Conservation (phyloP, 92 coral and sea anemone species). For the Desmophyllum pertusum region DNA sequence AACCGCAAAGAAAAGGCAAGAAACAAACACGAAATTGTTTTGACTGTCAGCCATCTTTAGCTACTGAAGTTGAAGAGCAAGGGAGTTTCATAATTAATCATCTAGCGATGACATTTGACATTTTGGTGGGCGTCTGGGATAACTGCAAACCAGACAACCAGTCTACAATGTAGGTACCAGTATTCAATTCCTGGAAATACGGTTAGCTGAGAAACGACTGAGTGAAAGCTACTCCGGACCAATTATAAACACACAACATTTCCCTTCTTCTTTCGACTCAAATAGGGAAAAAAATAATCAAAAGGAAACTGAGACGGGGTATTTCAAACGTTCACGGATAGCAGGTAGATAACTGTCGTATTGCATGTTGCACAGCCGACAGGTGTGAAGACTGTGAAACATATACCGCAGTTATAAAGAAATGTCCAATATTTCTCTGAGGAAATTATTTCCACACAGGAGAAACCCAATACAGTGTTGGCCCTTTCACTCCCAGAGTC, state of each 20-base stretch:
- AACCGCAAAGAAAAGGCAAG: constrained; percentile 2
- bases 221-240: neutral
- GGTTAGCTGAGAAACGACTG: neutral
- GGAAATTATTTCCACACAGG: neutral
- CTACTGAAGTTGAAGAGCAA: neutral
- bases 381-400: neutral
- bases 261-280: neutral
- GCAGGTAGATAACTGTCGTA: neutral
- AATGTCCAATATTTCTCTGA: neutral
- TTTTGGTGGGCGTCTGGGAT: neutral
- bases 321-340: neutral
- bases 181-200: neutral
- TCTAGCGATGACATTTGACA: neutral
- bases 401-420: neutral
- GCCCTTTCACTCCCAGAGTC: no score
- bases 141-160: neutral
- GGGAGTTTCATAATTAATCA: constrained; percentile 19
- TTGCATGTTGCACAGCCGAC: neutral
- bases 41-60: neutral
- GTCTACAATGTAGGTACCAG: constrained; percentile 20
- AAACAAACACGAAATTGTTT: neutral
- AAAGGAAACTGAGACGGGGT: neutral
- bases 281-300: neutral
- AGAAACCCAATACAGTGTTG: neutral
- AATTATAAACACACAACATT: neutral